Evolutionary conservation across 2,888 invertebrate genomes (phyloP).

Genomic region (Ptilodon capucinus): DNA sequence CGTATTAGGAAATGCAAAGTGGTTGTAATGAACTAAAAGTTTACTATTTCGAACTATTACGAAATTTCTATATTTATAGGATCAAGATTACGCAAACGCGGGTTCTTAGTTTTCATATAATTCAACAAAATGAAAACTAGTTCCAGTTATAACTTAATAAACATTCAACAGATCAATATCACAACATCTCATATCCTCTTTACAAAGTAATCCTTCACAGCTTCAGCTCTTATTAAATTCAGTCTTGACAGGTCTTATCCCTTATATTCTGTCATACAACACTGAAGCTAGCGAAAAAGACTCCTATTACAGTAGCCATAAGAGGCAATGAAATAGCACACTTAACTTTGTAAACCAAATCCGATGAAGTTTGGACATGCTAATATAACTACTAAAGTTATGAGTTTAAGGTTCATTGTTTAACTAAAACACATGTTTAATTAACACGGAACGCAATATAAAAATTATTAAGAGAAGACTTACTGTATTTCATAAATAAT

Average conservation of each 20-base stretch:
- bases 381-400: constrained; percentile 6
- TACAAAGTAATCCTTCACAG: constrained; percentile 54
- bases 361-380: neutral
- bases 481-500: too few relatives aligned
- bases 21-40: too few relatives aligned
- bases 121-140: too few relatives aligned
- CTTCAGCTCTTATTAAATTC: constrained; percentile 63
- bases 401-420: neutral
- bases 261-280: neutral
- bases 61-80: too few relatives aligned
- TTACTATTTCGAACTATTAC: too few relatives aligned
- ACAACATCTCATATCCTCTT: constrained; percentile 42
- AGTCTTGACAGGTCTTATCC: constrained; percentile 40
- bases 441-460: too few relatives aligned
- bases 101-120: too few relatives aligned
- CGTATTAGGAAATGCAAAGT: too few relatives aligned
- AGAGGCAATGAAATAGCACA: constrained; percentile 51
- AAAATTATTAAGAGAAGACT: neutral
- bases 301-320: neutral
- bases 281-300: neutral
- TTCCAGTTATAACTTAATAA: constrained; percentile 4
- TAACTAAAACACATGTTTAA: constrained; percentile 2
- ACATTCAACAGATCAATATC: constrained; percentile 33
- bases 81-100: too few relatives aligned
- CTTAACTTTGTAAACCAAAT: constrained; percentile 4